phyloP scores from a whole-genome alignment of 2,888 invertebrate genomes.

The Aspidiotus rigidus region DNA sequence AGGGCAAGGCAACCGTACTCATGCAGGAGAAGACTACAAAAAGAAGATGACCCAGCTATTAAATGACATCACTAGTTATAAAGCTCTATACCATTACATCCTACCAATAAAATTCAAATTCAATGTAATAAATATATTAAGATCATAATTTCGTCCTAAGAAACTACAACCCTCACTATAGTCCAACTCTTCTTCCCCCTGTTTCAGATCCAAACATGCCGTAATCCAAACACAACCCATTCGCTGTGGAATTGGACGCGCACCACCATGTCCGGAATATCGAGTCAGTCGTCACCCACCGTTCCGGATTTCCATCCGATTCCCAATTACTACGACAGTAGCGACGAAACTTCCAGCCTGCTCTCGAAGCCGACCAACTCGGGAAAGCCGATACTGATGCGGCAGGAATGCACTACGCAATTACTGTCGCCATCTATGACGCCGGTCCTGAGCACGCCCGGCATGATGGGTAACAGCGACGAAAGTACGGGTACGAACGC shows the following conservation, averaged over 20 bases:
- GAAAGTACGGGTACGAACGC: conserved; percentile 54
- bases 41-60: too few species aligned
- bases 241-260: background rate
- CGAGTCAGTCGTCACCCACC: conserved; percentile 27
- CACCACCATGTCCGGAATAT: conserved; percentile 25
- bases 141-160: too few species aligned
- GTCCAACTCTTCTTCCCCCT: too few species aligned
- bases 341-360: conserved; percentile 73
- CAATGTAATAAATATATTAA: too few species aligned
- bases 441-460: conserved; percentile 57
- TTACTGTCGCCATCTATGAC: conserved; percentile 59
- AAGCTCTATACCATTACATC: too few species aligned
- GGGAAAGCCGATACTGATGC: conserved; percentile 66
- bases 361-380: conserved; percentile 48
- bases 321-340: conserved; percentile 52
- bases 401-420: conserved; percentile 76
- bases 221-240: too few species aligned
- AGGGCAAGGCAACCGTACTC: too few species aligned
- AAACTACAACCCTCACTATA: too few species aligned
- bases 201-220: background rate
- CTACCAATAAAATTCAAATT: too few species aligned
- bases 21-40: too few species aligned
- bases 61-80: too few species aligned
- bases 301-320: conserved; percentile 22
- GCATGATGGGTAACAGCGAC: conserved; percentile 62